Base-by-base conservation (phyloP, 2,888 invertebrate species). In the Papilio demoleus region DNA sequence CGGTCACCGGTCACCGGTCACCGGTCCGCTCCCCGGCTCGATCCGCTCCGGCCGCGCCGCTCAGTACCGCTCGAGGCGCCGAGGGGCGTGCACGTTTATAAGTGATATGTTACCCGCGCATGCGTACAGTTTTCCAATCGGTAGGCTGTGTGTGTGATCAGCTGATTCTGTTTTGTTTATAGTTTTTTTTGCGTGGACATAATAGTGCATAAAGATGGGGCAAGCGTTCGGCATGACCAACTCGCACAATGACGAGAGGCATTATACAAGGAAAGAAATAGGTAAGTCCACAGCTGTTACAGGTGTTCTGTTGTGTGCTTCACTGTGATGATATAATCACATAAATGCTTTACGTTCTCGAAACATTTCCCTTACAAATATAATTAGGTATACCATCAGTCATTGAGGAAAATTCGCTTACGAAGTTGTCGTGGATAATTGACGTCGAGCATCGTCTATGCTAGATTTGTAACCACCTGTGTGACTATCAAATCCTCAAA, bases 161-260 rank as follows among this genome's bases (percentile, higher is more conserved):
- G 87, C 88, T 88, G 88, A 81, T 70, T 34, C 79, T 79, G 76
- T 64, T 63, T 59, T 75, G 77, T 76, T 73, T 74, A 34, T 38
- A 74, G 70, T 76, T 78, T 80, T 83, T 80, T 81, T 78, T 81
- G 78, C 79, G 84, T 85, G 85, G 87, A 82, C 81, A 53, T 11
- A 22, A 17, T 36, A 65, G 58, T 61, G 53, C 47, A 42, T 38
- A 53, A 84, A 79, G 75, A 93, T 93, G 93, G 93, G 93, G 71
- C 93, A 93, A 75, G 85, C 91, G 53, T 93, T 93, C 76, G 93
- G 93, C 67, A 92, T 90, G 31, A 87, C 90, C 68, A 89, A 87
- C 72, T 90, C 92, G 40, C 91, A 93, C 79, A 86, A 85, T 73
- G 87, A 88, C 53, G 90, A 91, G 71, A 81, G 93, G 75, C 89